Conservation (phyloP, 2,797 vertebrate genomes). For the Adelosebastes latens region DNA sequence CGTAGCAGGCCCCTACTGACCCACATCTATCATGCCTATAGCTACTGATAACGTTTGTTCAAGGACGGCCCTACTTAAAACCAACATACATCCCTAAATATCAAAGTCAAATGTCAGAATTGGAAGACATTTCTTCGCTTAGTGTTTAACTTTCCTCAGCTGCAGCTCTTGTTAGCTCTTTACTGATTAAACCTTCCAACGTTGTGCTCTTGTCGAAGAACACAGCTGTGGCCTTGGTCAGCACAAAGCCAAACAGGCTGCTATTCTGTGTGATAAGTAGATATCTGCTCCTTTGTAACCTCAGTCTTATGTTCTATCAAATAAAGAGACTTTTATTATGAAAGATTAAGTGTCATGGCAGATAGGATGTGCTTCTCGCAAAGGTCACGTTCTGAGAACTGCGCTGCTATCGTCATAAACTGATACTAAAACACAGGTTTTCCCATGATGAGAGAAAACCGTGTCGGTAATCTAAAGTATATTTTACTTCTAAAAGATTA, state of each 20-base stretch:
- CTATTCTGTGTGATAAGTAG: background rate
- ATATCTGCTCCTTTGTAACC: constrained; percentile 14
- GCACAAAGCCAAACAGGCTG: constrained; percentile 27
- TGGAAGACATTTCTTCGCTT: background rate
- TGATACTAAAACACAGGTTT: background rate
- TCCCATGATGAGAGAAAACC: background rate
- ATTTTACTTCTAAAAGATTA: background rate
- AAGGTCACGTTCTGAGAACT: constrained; percentile 25
- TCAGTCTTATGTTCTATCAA: background rate
- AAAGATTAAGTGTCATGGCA: background rate
- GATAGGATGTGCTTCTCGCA: constrained; percentile 12
- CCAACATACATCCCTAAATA: background rate
- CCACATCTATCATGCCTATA: no score
- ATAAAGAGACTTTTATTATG: background rate
- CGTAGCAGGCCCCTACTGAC: no score
- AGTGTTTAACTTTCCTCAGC: background rate
- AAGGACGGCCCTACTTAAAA: background rate
- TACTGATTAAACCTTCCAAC: background rate
- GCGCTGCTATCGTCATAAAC: background rate
- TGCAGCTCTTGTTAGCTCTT: background rate
- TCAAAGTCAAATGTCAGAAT: background rate
- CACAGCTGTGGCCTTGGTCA: constrained; percentile 12
- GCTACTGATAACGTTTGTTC: no score
- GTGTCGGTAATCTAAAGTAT: background rate
- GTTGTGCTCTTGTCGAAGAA: constrained; percentile 2